Percentiles rank a stretch among this genome's conserved stretches.
Evolutionary conservation across 2,888 invertebrate species (phyloP).

Genomic region (Andrena hattorfiana): DNA sequence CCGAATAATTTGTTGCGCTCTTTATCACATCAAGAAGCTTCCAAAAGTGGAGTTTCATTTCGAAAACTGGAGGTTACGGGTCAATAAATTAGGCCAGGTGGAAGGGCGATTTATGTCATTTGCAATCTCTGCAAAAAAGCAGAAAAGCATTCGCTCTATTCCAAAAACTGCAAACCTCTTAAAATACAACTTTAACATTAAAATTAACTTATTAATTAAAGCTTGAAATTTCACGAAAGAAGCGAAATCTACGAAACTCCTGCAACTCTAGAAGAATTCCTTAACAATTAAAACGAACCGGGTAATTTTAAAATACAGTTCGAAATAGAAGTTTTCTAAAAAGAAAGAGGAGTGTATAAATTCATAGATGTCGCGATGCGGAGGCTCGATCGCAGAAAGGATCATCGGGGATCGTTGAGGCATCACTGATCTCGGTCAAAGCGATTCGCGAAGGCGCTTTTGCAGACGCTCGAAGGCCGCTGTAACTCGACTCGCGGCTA

Average conservation of each 20-base stretch:
- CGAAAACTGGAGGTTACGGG: neutral
- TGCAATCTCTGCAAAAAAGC: neutral
- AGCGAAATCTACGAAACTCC: too few species aligned
- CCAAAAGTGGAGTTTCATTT: neutral
- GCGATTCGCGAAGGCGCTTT: slow-evolving; percentile 32
- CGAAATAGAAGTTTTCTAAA: neutral
- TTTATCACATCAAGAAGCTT: neutral
- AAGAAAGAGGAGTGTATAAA: neutral
- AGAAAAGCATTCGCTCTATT: neutral
- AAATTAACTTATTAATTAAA: too few species aligned
- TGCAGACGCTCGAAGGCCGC: slow-evolving; percentile 31
- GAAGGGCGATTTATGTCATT: neutral
- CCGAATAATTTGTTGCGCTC: slow-evolving; percentile 12
- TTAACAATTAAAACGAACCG: too few species aligned
- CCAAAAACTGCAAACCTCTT: neutral
- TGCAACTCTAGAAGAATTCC: too few species aligned
- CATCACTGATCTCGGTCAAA: slow-evolving; percentile 66
- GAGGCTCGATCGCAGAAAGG: neutral
- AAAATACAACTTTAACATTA: neutral
- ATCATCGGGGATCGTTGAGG: neutral
- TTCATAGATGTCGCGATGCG: neutral
- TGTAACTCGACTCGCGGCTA: slow-evolving; percentile 48
- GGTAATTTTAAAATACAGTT: too few species aligned
- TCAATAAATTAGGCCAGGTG: neutral
- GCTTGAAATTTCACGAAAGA: too few species aligned